Conservation (phyloP, 2,888 invertebrate species). For the Orgyia antiqua region DNA sequence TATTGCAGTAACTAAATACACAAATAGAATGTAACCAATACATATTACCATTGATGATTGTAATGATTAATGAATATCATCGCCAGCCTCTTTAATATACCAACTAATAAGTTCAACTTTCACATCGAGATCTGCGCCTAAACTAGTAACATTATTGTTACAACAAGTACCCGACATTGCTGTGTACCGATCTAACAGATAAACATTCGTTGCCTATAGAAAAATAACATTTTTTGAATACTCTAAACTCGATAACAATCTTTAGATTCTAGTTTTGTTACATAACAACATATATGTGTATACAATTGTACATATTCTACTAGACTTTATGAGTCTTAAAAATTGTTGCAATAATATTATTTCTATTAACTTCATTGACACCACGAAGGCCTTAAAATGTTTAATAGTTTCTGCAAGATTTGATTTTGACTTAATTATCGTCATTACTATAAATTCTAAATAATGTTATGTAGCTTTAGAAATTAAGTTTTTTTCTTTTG, state of each 20-base stretch:
- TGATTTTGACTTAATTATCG: no score
- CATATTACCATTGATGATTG: slow-evolving; percentile 2
- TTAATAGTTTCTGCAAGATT: no score
- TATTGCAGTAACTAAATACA: not conserved
- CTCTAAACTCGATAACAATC: slow-evolving; percentile 13
- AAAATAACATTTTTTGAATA: slow-evolving; percentile 24
- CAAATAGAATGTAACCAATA: slow-evolving; percentile 1
- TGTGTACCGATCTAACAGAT: slow-evolving; percentile 13
- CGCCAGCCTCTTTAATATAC: slow-evolving; percentile 5
- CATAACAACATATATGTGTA: slow-evolving; percentile 9
- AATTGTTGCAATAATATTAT: no score
- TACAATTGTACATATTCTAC: no score
- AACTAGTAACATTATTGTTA: slow-evolving; percentile 17
- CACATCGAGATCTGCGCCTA: slow-evolving; percentile 9
- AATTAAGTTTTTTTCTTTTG: no score
- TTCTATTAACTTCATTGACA: no score
- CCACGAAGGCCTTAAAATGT: no score
- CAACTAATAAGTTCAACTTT: slow-evolving; percentile 12
- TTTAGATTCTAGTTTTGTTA: slow-evolving; percentile 19
- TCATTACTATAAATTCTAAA: no score
- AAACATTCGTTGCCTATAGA: slow-evolving; percentile 10
- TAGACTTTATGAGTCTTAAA: no score
- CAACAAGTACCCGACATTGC: slow-evolving; percentile 14
- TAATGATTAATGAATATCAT: slow-evolving; percentile 7
- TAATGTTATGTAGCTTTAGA: no score